Evolutionary conservation across 2,113 vertebrate genomes (phyloP).

Genomic region (Chlamydotis undulata): DNA sequence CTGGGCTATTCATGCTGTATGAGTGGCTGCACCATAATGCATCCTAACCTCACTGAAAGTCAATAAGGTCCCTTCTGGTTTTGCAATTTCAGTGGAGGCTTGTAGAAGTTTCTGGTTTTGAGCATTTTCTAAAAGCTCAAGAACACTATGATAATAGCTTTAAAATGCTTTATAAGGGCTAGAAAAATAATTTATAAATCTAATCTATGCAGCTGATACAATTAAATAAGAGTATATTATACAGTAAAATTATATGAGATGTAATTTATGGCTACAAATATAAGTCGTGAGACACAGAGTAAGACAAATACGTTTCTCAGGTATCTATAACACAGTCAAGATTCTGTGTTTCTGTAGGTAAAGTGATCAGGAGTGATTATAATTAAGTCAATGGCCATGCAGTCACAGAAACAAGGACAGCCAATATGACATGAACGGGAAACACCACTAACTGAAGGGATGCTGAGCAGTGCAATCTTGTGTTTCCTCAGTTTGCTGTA

Average conservation of each 20-base stretch:
- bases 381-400: background rate
- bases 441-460: background rate
- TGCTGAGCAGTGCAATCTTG: background rate
- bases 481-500: background rate
- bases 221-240: background rate
- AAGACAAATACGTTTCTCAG: background rate
- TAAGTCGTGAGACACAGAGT: background rate
- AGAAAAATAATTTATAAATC: background rate
- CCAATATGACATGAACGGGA: background rate
- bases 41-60: background rate
- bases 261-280: background rate
- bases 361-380: background rate
- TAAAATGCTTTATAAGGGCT: background rate
- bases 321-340: accelerated
- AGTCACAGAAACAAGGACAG: background rate
- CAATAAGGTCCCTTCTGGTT: accelerated
- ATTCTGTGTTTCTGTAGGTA: background rate
- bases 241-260: background rate
- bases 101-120: background rate
- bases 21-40: background rate
- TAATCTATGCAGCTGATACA: background rate
- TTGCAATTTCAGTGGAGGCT: background rate
- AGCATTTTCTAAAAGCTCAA: background rate
- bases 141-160: background rate
- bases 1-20: background rate